Base-by-base conservation (phyloP, 2,888 invertebrate genomes). In the Isotomurus palustris region DNA sequence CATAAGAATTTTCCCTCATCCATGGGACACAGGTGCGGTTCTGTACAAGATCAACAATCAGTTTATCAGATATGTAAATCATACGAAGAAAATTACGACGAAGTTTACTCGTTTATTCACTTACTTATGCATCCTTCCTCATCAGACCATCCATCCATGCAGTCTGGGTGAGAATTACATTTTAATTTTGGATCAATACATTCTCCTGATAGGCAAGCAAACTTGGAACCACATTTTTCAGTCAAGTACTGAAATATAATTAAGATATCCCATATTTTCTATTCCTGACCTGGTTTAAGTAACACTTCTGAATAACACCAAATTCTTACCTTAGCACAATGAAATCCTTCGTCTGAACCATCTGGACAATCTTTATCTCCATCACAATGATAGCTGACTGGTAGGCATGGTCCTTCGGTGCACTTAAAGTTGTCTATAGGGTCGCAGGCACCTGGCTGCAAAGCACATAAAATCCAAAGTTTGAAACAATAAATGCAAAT, bases 211-310 rank as follows among this genome's bases (percentile, higher is more conserved):
- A 56, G 52, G 25, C 60, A 57, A 25, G 55, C 35, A 17, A 60
- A 56, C 12, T 90, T 87, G 62, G 83, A 83, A 0, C 88, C 88
- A 72, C 95, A 95, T 57, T 91, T 82, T 78, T 92, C 94, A 79
- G 92, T 90, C 75, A 89, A 87, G 72, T 45, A n/a, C 24, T 8
- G 6, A 44, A 45, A 25, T 17, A 27, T 12, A 17, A 8, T 17
- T 44, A 44, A 21, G 24, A 24, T 8, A 22, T 6, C 10, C 6
- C 17, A 4, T n/a, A 8, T 22, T 40, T 12, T 12, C 6, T 40
- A 12, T 40, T 12, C 8, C 17, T 14, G 19, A 40, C 8, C 12
- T 40, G 8, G 17, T 40, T 12, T 40, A 40, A 40, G 8, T 40
- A 40, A 40, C 6, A n/a, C n/a, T n/a, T 17, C 17, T 12, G 40